Evolutionary conservation across 2,797 vertebrate genomes (phyloP), one percentile per base, ranked within the genome.

Genomic region (Gephyroberyx darwinii): DNA sequence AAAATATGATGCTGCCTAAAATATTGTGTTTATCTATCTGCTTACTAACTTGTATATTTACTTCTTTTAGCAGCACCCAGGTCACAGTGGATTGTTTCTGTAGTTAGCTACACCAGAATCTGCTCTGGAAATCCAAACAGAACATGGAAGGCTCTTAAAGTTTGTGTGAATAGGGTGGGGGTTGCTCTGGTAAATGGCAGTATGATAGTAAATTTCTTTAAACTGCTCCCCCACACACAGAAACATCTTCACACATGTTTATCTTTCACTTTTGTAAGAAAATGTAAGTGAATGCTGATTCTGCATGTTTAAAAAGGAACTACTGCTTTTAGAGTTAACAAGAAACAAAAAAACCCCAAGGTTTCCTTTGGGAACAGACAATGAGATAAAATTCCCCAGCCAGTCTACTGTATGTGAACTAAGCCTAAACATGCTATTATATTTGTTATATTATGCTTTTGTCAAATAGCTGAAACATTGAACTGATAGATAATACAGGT

Each of bases 191-290:
- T 26, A 26, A 26, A 26, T 26, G n/a, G n/a, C n/a, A n/a, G n/a
- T n/a, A n/a, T n/a, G n/a, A n/a, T n/a, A n/a, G n/a, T n/a, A n/a
- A n/a, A n/a, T n/a, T n/a, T n/a, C n/a, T n/a, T n/a, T 20, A 66
- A 41, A 22, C n/a, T 50, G 39, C 47, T 33, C n/a, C 51, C 39
- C 41, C 33, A 5, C 33, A 35, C 33, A 35, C 2, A 26, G 26
- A 26, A 26, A 26, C 26, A 26, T 26, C 26, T n/a, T n/a, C 31
- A 33, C 31, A 33, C 31, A 62, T 74, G 74, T 83, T 86, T 81
- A 65, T 81, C 77, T 35, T 16, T 56, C 13, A 9, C 30, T 85
- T 69, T 74, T 43, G 19, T 58, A 80, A 80, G 50, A 72, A 8
- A 1, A 41, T 5, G 8, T 12, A 39, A 33, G 2, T 37, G 83